A percentile compares a stretch with the other conserved stretches of the same genome.
Conservation (phyloP, 2,797 vertebrate species). For the Centropyge bicolor region DNA sequence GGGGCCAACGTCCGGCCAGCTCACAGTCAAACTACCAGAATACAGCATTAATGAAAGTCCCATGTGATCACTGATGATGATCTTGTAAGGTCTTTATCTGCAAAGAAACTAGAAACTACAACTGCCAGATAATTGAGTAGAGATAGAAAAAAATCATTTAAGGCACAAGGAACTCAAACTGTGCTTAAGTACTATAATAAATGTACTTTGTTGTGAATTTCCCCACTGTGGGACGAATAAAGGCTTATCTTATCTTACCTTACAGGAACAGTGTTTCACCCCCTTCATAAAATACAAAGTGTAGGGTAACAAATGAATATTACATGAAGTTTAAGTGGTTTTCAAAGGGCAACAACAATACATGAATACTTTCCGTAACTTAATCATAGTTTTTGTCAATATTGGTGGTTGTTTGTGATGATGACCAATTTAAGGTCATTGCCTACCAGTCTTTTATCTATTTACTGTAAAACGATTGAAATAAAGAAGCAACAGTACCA, state of each 20-base stretch:
- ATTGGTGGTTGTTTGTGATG: neutral
- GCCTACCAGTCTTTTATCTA: neutral
- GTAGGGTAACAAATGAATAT: neutral
- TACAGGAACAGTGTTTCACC: neutral
- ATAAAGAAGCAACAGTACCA: conserved; percentile 6
- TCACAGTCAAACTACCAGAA: conserved; percentile 11
- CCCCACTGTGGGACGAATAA: no score
- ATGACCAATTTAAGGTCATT: neutral
- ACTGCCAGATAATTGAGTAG: neutral
- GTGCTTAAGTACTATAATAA: neutral
- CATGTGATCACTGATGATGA: neutral
- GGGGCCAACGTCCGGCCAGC: neutral
- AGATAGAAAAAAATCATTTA: neutral
- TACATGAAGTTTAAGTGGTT: neutral
- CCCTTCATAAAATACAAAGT: neutral
- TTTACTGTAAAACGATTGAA: neutral
- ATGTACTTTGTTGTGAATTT: neutral
- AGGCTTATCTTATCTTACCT: no score
- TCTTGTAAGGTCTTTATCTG: neutral
- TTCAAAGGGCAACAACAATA: neutral
- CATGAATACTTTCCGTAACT: neutral
- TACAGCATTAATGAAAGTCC: neutral
- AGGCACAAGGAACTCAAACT: neutral
- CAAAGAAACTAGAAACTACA: neutral
- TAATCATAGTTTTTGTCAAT: neutral